Evolutionary conservation across 2,888 invertebrate species (phyloP), one percentile per base, ranked within the genome.

Genomic region (Drosophila melanosoma): DNA sequence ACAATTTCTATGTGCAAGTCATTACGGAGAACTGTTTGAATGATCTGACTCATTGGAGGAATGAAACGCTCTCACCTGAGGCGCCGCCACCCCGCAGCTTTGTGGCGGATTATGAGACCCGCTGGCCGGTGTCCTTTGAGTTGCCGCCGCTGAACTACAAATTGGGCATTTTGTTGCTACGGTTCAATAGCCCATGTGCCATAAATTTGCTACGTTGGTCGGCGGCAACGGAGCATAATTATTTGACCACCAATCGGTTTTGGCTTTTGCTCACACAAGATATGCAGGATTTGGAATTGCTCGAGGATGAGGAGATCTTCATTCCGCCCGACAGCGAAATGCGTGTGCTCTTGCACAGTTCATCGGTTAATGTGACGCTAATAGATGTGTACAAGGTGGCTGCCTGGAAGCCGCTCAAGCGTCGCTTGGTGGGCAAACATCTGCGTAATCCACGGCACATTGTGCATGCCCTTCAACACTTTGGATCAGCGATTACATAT

Each of bases 381-480:
- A 56, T 88, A 12, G 92, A 92, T 73, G 64, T 93, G 2, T 93
- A 93, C 67, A 93, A 91, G 74, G 88, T 92, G 29, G 86, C 90
- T 2, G 67, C 82, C 3, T 73, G 82, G 62, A 91, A 89, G 45
- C 79, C 85, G 0, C 59, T 92, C 1, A 91, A 86, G 62, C 73
- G 63, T 10, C 77, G 72, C 1, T 33, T 79, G 15, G 61, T 92
- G 1, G 76, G 83, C 0, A 58, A 75, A 3, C 61, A 77, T 17
- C 71, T 92, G 26, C 69, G 51, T 3, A 59, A 73, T 29, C 17
- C 56, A 0, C n/a, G 59, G 0, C 81, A 88, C 15, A 53, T 93
- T 23, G 20, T 75, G 1, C 66, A 69, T 29, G 83, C 83, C 0
- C 66, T 92, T 33, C 81, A 74, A 23, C 60, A 57, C 0, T 92